Base-by-base conservation (phyloP, 2,888 invertebrate species). In the Drosophila melanocephala region DNA sequence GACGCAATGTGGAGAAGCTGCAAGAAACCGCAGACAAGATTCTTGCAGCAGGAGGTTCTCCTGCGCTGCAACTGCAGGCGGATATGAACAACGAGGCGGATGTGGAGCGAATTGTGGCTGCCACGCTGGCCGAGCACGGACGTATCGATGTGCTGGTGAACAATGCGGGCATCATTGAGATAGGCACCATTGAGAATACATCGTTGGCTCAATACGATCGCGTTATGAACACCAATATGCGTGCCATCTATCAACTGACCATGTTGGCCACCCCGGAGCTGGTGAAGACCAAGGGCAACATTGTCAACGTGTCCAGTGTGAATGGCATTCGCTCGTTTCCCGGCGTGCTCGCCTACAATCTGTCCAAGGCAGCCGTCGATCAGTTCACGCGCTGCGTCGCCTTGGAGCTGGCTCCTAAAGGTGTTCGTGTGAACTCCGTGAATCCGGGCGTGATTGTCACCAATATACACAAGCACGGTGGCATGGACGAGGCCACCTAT, bases 221-320 rank as follows among this genome's bases (percentile, higher is more conserved):
- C 84, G 94, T 97, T 33, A 97, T 99, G 95, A 96, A 97, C 87
- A 95, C 96, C 6, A 99, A 99, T 93, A 96, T 98, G 1, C 95
- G 97, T 78, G 95, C 96, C 0, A 94, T 96, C 9, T 97, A 96
- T 91, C 95, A 96, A 68, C 93, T 99, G 77, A 98, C 97, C 0
- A 96, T 96, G 95, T 92, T 98, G 76, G 97, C 97, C 51, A 96
- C 96, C 0, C 98, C 98, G 3, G 95, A 98, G 93, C 94, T 99
- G 12, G 94, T 97, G 5, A 94, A 96, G 93, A 95, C 95, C 0
- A 96, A 97, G 93, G 98, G 98, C 28, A 97, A 95, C 84, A 96
- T 98, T 84, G 98, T 99, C 0, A 99, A 99, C 93, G 97, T 99
- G 0, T 99, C 98, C 4, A 98, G 98, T 92, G 97, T 99, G 0